phyloP scores from a whole-genome alignment of 2,113 vertebrate genomes.

The Sminthopsis crassicaudata region DNA sequence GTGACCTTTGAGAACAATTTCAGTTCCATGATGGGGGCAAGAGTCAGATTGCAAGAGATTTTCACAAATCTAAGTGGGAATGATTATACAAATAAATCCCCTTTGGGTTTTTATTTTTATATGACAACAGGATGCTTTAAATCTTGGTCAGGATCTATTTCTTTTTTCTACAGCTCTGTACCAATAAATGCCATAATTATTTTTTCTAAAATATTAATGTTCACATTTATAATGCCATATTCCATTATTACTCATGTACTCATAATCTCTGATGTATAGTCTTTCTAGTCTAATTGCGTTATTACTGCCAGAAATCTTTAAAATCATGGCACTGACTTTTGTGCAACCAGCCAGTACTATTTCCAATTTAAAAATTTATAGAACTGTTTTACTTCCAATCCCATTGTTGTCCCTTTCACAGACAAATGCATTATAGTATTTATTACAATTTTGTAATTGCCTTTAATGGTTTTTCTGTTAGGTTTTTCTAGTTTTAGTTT shows the following conservation, averaged over 20 bases:
- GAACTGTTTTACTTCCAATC: background rate
- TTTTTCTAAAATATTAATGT: slow-evolving; percentile 7
- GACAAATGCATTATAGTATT: background rate
- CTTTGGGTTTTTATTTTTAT: background rate
- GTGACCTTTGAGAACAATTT: background rate
- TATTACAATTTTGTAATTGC: background rate
- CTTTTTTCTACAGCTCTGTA: background rate
- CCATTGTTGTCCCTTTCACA: background rate
- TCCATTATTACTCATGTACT: background rate
- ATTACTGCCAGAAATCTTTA: background rate
- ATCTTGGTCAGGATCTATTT: slow-evolving; percentile 11
- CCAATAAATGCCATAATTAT: background rate
- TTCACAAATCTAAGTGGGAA: background rate
- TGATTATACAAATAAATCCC: background rate
- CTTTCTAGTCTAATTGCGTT: background rate
- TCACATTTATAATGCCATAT: background rate
- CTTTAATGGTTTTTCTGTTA: background rate
- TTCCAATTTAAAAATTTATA: background rate
- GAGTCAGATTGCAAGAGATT: background rate
- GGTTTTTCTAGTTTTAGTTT: slow-evolving; percentile 15
- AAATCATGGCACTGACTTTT: background rate
- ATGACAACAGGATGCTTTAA: background rate
- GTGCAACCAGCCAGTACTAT: background rate
- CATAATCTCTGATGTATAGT: background rate
- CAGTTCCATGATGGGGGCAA: background rate